Evolutionary conservation across 2,113 vertebrate species (phyloP).

Genomic region (Monopterus albus): DNA sequence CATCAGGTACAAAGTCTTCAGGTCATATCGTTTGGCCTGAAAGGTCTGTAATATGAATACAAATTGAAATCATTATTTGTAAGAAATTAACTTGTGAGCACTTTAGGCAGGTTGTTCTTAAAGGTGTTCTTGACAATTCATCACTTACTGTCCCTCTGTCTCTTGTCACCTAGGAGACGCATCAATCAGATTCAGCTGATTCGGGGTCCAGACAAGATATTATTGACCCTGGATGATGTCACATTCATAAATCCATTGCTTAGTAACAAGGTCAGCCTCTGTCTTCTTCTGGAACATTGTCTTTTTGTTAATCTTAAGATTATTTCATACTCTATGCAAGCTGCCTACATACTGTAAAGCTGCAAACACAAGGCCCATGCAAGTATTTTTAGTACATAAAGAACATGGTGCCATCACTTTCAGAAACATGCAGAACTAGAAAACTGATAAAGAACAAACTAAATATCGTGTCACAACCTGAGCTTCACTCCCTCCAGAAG

Average conservation of each 20-base stretch:
- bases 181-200: constrained; percentile 78
- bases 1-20: constrained; percentile 75
- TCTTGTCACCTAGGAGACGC: constrained; percentile 73
- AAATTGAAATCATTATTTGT: not conserved
- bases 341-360: too few relatives aligned
- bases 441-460: too few relatives aligned
- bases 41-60: not conserved
- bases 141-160: not conserved
- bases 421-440: too few relatives aligned
- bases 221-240: constrained; percentile 81
- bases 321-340: too few relatives aligned
- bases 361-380: too few relatives aligned
- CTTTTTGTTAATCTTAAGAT: too few relatives aligned
- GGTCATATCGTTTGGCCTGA: not conserved
- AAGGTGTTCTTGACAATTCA: too few relatives aligned
- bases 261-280: constrained; percentile 82
- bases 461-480: not conserved
- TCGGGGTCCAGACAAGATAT: constrained; percentile 81
- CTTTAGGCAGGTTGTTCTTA: too few relatives aligned
- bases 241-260: constrained; percentile 86
- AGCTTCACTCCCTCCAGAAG: constrained; percentile 65
- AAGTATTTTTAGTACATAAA: too few relatives aligned
- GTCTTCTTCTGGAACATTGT: too few relatives aligned
- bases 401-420: too few relatives aligned
- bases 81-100: too few relatives aligned